A percentile compares a stretch with the other conserved stretches of the same genome.
Conservation (phyloP, 2,888 invertebrate species). For the Agonopterix arenella region DNA sequence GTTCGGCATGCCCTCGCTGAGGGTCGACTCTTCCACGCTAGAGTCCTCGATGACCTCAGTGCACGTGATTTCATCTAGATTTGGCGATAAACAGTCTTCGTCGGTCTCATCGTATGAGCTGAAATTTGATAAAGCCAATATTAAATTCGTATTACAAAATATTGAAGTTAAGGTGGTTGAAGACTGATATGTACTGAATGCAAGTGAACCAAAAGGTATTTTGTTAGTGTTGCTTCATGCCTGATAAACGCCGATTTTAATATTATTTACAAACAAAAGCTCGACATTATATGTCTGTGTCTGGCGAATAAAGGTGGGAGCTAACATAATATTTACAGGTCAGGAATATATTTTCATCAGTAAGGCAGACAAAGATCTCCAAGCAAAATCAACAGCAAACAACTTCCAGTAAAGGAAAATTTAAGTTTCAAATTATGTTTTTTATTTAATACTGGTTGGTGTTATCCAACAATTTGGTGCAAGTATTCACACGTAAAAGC, state of each 20-base stretch:
- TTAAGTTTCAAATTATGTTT: slow-evolving; percentile 12
- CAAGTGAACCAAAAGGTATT: slow-evolving; percentile 45
- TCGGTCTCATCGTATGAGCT: slow-evolving; percentile 84
- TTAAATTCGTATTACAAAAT: too few relatives aligned
- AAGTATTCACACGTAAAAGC: slow-evolving; percentile 46
- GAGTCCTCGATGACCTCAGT: slow-evolving; percentile 66
- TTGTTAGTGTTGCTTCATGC: slow-evolving; percentile 71
- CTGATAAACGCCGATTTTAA: slow-evolving; percentile 39
- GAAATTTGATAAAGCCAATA: slow-evolving; percentile 34
- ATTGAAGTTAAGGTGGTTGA: not conserved
- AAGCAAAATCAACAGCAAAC: slow-evolving; percentile 49
- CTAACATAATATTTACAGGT: slow-evolving; percentile 48
- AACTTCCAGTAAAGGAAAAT: slow-evolving; percentile 16
- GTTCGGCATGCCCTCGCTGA: slow-evolving; percentile 46
- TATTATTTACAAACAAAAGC: slow-evolving; percentile 66
- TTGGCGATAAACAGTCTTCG: slow-evolving; percentile 82
- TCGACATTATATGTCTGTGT: slow-evolving; percentile 24
- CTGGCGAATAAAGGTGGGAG: slow-evolving; percentile 17
- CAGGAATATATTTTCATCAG: slow-evolving; percentile 62
- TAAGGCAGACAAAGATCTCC: slow-evolving; percentile 67
- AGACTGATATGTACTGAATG: slow-evolving; percentile 71
- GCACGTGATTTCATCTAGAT: slow-evolving; percentile 78
- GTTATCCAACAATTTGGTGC: slow-evolving; percentile 25
- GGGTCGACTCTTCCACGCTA: slow-evolving; percentile 61
- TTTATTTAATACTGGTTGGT: slow-evolving; percentile 14